These are phyloP conservation scores for Dorcus parallelipipedus DNA, from an alignment of 2,888 invertebrate genomes.

Conservation along the genomic window DNA sequence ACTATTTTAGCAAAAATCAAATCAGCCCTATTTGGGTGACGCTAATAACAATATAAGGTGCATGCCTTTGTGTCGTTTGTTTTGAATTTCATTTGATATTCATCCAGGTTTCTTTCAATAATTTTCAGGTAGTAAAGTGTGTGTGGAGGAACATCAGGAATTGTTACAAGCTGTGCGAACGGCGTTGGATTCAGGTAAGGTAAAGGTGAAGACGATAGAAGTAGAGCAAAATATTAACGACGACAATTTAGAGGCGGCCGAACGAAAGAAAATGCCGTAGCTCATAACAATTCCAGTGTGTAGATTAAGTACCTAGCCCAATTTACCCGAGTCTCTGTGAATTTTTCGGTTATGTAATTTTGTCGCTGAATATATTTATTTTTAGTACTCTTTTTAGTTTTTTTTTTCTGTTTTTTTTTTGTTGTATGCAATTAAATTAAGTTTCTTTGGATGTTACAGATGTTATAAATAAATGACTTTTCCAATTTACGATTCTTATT, in stretches of 20 bases:
- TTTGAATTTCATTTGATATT: neutral
- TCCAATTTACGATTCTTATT: too few relatives aligned
- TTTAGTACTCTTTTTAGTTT: too few relatives aligned
- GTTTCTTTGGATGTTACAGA: too few relatives aligned
- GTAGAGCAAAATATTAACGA: constrained; percentile 35
- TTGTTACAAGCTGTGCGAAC: constrained; percentile 60
- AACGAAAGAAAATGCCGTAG: constrained; percentile 46
- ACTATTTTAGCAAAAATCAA: constrained; percentile 59
- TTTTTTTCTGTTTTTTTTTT: too few relatives aligned
- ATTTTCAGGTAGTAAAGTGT: constrained; percentile 62
- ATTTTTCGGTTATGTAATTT: too few relatives aligned
- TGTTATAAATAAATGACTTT: too few relatives aligned
- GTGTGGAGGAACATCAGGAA: constrained; percentile 57
- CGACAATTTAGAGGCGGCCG: constrained; percentile 33
- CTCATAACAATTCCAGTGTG: constrained; percentile 6
- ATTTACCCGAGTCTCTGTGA: neutral
- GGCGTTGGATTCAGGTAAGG: constrained; percentile 45
- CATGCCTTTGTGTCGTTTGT: neutral
- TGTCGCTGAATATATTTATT: too few relatives aligned
- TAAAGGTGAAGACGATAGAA: constrained; percentile 25
- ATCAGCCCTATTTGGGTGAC: constrained; percentile 59
- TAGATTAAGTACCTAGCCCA: constrained; percentile 14
- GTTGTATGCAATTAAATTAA: too few relatives aligned
- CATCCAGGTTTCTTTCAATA: neutral
- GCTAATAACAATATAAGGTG: constrained; percentile 11